Percentiles rank a stretch among this genome's conserved stretches.
These are phyloP conservation scores for Tychaedon coryphoeus DNA, from an alignment of 2,113 vertebrate species.

Conservation along the genomic window DNA sequence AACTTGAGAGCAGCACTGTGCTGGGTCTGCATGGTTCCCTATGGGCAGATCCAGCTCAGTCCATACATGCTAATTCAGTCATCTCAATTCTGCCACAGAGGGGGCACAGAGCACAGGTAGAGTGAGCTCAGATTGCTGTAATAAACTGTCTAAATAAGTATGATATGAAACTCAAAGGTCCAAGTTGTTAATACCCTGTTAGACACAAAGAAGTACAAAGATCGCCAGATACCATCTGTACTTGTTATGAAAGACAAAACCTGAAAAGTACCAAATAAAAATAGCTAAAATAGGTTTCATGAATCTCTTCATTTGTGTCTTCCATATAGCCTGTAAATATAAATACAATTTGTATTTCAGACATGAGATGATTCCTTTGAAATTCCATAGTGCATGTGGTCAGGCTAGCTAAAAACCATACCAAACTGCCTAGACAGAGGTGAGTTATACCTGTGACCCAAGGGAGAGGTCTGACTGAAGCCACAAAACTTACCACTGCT, in stretches of 20 bases:
- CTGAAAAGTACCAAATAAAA: not conserved
- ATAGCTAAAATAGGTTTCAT: not conserved
- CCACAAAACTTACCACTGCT: not conserved
- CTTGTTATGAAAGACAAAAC: not conserved
- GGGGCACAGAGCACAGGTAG: not conserved
- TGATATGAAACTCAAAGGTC: not conserved
- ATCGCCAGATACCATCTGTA: not conserved
- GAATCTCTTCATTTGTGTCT: not conserved
- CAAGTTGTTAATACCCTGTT: not conserved
- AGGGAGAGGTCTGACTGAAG: constrained; percentile 30
- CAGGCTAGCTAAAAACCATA: not conserved
- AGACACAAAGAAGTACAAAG: not conserved
- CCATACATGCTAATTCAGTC: not conserved
- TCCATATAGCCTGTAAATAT: constrained; percentile 8
- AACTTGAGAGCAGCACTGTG: not conserved
- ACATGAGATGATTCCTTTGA: not conserved
- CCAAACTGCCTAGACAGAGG: not conserved
- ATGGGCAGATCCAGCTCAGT: not conserved
- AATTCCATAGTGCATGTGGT: not conserved
- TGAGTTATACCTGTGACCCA: not conserved
- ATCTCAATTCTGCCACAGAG: not conserved
- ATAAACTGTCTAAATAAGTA: not conserved
- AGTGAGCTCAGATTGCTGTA: not conserved
- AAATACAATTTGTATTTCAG: constrained; percentile 10
- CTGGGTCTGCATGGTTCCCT: not conserved